These are phyloP conservation scores for Trypoxylon attenuatum DNA, from an alignment of 2,888 invertebrate species.

Conservation along the genomic window DNA sequence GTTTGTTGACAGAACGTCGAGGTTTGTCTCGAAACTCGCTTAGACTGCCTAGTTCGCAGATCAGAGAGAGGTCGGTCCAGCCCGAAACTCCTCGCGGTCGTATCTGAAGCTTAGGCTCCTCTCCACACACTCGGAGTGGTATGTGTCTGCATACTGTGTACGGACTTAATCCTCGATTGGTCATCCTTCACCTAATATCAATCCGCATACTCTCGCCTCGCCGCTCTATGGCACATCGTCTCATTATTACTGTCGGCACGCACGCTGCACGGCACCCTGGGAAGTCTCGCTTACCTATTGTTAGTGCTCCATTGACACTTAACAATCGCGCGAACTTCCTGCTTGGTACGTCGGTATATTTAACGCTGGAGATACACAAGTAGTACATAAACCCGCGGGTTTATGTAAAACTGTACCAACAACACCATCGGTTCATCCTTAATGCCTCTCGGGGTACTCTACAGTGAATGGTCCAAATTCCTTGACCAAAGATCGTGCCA, in stretches of 20 bases:
- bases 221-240: constrained; percentile 14
- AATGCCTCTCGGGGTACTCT: too few species aligned
- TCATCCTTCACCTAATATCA: constrained; percentile 29
- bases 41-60: too few species aligned
- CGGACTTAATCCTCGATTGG: constrained; percentile 24
- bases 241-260: constrained; percentile 20
- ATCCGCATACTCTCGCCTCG: constrained; percentile 8
- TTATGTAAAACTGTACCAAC: too few species aligned
- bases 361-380: constrained; percentile 42
- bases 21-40: too few species aligned
- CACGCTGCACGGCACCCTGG: constrained; percentile 40
- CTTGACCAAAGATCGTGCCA: too few species aligned
- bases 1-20: background rate
- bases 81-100: constrained; percentile 36
- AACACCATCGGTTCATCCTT: too few species aligned
- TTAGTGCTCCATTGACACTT: constrained; percentile 40
- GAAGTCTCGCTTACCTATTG: constrained; percentile 11
- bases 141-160: constrained; percentile 41
- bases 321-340: constrained; percentile 28
- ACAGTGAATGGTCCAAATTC: too few species aligned
- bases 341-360: constrained; percentile 41
- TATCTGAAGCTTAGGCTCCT: constrained; percentile 45
- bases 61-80: too few species aligned
- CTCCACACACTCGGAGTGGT: constrained; percentile 50
- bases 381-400: too few species aligned